A percentile compares a stretch with the other conserved stretches of the same genome.
These are phyloP conservation scores for Andrena cerasifolii DNA, from an alignment of 1,140 invertebrate species.

Conservation along the genomic window DNA sequence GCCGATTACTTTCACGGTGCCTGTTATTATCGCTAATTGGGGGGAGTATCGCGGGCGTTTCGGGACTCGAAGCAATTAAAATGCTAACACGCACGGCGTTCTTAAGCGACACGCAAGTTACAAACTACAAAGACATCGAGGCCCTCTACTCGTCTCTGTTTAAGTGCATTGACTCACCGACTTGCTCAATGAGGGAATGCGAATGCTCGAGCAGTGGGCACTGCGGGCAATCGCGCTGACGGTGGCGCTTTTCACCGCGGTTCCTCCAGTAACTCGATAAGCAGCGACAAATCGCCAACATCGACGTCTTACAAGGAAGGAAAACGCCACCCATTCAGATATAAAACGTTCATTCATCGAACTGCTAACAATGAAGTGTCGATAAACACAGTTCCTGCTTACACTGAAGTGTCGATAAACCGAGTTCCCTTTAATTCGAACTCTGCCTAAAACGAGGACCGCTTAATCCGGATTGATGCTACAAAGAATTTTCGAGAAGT, in stretches of 20 bases:
- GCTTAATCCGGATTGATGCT: no score
- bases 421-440: no score
- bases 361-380: no score
- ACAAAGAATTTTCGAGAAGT: no score
- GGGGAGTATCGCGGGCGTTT: not conserved
- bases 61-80: not conserved
- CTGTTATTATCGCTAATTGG: conserved; percentile 8
- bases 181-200: conserved; percentile 49
- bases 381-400: no score
- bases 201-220: conserved; percentile 25
- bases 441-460: no score
- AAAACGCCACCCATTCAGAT: no score
- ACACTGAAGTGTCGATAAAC: no score
- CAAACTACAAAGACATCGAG: not conserved
- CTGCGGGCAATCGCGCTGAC: conserved; percentile 8
- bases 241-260: conserved; percentile 11
- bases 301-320: no score
- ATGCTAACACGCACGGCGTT: not conserved
- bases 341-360: not conserved
- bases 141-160: not conserved
- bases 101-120: conserved; percentile 13
- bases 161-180: conserved; percentile 34
- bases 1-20: not conserved
- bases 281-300: no score
- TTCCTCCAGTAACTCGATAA: not conserved